Base-by-base conservation (phyloP, 2,113 vertebrate species). In the Rhinoptilus africanus region DNA sequence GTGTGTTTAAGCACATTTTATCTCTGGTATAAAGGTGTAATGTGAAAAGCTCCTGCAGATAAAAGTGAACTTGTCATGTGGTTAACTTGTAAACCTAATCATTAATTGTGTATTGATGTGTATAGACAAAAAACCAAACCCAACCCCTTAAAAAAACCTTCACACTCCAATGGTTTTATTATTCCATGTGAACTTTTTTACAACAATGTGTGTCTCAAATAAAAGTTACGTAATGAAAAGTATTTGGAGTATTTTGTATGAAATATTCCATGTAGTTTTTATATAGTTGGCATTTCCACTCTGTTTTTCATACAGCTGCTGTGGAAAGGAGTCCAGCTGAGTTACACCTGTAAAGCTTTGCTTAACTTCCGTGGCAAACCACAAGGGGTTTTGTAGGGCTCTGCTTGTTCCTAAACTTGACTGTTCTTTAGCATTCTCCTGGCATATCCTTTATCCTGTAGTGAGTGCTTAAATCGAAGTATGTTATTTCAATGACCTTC, bases 121-220 rank as follows among this genome's bases (percentile, higher is more conserved):
- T 97, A 96, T 88, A 97, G 97, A 98, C 63, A 95, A 94, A 97
- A 72, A 37, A 2, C 1, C 75, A 81, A 74, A 41, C 89, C 85
- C 81, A 68, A 57, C 28, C 80, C 85, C 81, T 80, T 43, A 82
- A 88, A 85, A 60, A 47, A 15, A 1, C 16, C 69, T 80, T 94
- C 71, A 62, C 76, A 76, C 79, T 93, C 92, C 90, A 54, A 37
- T 91, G 92, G 93, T 97, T 97, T 98, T 98, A 98, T 98, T 98
- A 97, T 97, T 98, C 97, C 97, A 90, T 98, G 97, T 98, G 97
- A 98, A 98, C 93, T 98, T 98, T 98, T 98, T 98, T 98, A 98
- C 87, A 97, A 96, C 74, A 97, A 98, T 93, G 94, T 98, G 97
- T 96, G 83, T 98, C 98, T 98, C 97, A 98, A 99, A 98, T 99